phyloP scores from a whole-genome alignment of 1,140 invertebrate genomes.

The Drosophila ohnishii region DNA sequence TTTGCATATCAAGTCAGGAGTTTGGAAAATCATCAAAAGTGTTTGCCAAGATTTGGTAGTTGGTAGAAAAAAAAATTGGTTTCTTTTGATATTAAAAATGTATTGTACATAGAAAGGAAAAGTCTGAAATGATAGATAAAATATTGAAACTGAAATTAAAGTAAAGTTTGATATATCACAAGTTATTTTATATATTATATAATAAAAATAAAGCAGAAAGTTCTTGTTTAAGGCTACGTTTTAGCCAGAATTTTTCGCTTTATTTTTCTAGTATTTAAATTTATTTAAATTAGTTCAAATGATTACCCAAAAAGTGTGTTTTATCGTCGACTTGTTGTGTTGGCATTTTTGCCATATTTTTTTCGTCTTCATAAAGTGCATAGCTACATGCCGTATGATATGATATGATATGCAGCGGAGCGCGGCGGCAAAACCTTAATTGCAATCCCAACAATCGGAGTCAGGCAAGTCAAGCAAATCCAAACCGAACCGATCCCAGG shows the following conservation, averaged over 20 bases:
- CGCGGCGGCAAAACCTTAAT: constrained; percentile 68
- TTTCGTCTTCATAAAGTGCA: constrained; percentile 46
- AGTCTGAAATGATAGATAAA: neutral
- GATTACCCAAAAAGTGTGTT: neutral
- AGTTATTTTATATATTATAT: neutral
- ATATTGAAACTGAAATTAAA: neutral
- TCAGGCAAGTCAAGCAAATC: constrained; percentile 49
- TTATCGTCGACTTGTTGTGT: neutral
- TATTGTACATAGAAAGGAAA: neutral
- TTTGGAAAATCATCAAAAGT: neutral
- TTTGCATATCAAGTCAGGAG: constrained; percentile 10
- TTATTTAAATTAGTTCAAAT: neutral
- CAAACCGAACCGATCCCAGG: constrained; percentile 38
- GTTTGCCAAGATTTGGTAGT: neutral
- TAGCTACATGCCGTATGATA: constrained; percentile 26
- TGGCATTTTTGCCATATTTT: neutral
- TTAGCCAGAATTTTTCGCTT: no score
- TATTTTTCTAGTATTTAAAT: no score
- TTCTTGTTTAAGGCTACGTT: no score
- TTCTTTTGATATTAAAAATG: neutral
- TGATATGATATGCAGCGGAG: constrained; percentile 40
- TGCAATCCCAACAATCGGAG: constrained; percentile 56
- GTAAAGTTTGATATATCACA: neutral
- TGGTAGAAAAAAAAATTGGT: neutral
- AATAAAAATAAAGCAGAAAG: no score